Evolutionary conservation across 2,113 vertebrate species (phyloP).

Genomic region (Asarcornis scutulata): DNA sequence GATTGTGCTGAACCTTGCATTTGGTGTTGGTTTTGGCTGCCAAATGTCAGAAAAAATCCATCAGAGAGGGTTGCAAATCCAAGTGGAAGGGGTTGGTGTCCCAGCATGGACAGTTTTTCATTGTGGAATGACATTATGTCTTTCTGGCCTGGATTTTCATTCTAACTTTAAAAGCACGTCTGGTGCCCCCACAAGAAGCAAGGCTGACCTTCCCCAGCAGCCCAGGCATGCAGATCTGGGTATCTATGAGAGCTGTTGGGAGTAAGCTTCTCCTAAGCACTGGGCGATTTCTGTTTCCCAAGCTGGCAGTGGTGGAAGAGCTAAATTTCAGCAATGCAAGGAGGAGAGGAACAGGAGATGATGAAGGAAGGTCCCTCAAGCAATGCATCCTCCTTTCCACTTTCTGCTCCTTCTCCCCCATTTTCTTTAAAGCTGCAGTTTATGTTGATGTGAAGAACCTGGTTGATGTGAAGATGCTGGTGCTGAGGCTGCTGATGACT

Average conservation of each 20-base stretch:
- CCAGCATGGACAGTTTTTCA: background rate
- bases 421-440: background rate
- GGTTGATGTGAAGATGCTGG: background rate
- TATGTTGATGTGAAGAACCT: background rate
- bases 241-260: background rate
- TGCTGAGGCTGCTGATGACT: background rate
- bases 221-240: background rate
- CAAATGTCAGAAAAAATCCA: background rate
- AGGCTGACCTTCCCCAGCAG: background rate
- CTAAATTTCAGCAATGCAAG: background rate
- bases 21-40: background rate
- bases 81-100: accelerated
- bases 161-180: background rate
- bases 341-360: background rate
- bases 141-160: background rate
- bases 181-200: background rate
- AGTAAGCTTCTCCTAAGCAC: background rate
- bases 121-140: background rate
- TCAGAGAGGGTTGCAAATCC: background rate
- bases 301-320: background rate
- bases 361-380: background rate
- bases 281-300: background rate
- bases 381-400: background rate
- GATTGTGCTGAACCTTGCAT: background rate
- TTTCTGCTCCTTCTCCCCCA: background rate